phyloP scores from a whole-genome alignment of 2,797 vertebrate species.

The Oreonectes daqikongensis region DNA sequence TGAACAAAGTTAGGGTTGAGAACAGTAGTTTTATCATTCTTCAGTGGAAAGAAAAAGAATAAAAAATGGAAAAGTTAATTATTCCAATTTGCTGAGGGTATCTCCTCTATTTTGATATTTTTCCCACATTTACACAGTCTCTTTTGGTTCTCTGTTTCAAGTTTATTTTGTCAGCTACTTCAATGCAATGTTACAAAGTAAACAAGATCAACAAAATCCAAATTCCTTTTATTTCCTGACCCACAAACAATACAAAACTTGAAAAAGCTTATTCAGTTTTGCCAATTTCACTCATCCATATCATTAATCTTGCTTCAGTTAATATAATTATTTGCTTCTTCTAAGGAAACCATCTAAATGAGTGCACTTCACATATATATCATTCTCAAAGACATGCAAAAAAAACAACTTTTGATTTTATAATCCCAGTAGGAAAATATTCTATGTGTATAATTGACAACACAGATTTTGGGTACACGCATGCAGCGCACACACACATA shows the following conservation, averaged over 20 bases:
- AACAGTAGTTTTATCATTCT: slow-evolving; percentile 37
- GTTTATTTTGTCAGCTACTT: slow-evolving; percentile 30
- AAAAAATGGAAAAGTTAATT: slow-evolving; percentile 28
- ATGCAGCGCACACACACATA: slow-evolving; percentile 43
- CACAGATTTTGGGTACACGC: background rate
- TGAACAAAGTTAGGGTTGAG: slow-evolving; percentile 34
- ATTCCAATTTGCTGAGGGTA: slow-evolving; percentile 20
- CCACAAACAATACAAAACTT: slow-evolving; percentile 11
- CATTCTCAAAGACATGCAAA: background rate
- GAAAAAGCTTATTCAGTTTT: background rate
- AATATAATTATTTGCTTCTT: background rate
- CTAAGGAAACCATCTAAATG: background rate
- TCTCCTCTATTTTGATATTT: slow-evolving; percentile 1
- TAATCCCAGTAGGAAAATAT: background rate
- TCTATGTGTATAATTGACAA: background rate
- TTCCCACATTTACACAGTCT: background rate
- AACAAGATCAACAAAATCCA: slow-evolving; percentile 10
- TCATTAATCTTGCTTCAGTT: background rate
- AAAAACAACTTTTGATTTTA: background rate
- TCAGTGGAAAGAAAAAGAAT: slow-evolving; percentile 40
- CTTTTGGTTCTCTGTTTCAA: background rate
- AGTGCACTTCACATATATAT: background rate
- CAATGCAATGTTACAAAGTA: slow-evolving; percentile 10
- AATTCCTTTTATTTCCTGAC: slow-evolving; percentile 26
- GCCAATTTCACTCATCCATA: background rate